phyloP scores from a whole-genome alignment of 2,888 invertebrate genomes.

The Hemaris fuciformis region DNA sequence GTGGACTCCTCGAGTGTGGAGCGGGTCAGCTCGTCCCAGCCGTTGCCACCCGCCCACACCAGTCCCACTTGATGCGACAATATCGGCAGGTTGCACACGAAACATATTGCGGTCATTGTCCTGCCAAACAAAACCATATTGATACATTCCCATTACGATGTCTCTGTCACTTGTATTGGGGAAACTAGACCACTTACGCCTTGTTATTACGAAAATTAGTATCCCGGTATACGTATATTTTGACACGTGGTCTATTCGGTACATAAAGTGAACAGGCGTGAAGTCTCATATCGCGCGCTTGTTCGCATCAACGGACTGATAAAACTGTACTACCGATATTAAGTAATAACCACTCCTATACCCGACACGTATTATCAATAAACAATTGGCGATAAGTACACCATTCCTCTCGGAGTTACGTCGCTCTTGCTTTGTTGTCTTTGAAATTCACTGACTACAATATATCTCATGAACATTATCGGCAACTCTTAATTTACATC shows the following conservation, averaged over 20 bases:
- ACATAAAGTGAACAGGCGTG: slow-evolving; percentile 53
- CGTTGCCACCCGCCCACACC: slow-evolving; percentile 96
- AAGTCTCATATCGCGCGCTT: slow-evolving; percentile 64
- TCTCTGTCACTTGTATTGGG: not conserved
- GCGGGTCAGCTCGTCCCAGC: slow-evolving; percentile 95
- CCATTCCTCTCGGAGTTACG: slow-evolving; percentile 29
- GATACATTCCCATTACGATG: not conserved
- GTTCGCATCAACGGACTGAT: slow-evolving; percentile 70
- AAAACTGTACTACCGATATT: slow-evolving; percentile 68
- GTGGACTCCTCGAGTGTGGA: slow-evolving; percentile 93
- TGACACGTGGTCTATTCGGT: slow-evolving; percentile 38
- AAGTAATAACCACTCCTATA: slow-evolving; percentile 74
- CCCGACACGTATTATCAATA: slow-evolving; percentile 62
- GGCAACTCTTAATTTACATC: slow-evolving; percentile 19
- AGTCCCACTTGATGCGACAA: slow-evolving; percentile 96
- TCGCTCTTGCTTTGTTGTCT: slow-evolving; percentile 7
- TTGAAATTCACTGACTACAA: not conserved
- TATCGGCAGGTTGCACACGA: slow-evolving; percentile 97
- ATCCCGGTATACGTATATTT: slow-evolving; percentile 43
- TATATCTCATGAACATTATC: slow-evolving; percentile 18
- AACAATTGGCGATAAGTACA: slow-evolving; percentile 52
- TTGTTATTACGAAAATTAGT: slow-evolving; percentile 70
- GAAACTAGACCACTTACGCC: slow-evolving; percentile 53
- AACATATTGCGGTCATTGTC: slow-evolving; percentile 97
- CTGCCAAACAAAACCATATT: slow-evolving; percentile 75